Evolutionary conservation across 2,888 invertebrate species (phyloP), one percentile per base, ranked within the genome.

Genomic region (Andrena marginata): DNA sequence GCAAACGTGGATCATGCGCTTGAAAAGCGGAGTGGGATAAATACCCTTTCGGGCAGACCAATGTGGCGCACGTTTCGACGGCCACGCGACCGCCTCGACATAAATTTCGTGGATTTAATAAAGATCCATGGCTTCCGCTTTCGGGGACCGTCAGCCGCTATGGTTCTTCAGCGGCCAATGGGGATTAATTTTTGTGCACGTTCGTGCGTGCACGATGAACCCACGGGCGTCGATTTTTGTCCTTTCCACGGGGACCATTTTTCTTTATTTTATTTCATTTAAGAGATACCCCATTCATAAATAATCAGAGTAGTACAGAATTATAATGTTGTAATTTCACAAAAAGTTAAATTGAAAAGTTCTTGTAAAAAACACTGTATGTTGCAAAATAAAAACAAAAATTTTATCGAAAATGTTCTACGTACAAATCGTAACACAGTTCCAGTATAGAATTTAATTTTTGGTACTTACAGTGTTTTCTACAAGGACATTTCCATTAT

Each of bases 91-190:
- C 83, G 82, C 79, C 80, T 77, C 81, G 76, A 82, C 82, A 89
- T 89, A 87, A 90, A 89, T 90, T 91, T 89, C 78, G 80, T 84
- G 85, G 87, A 91, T 90, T 91, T 91, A 91, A 91, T 90, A 91
- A 88, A 90, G 91, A 91, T 90, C 86, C 87, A 90, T 88, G 87
- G 87, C 87, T 90, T 90, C 90, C 89, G 91, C 83, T 78, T 62
- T 56, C 71, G 35, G 49, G 33, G 60, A 8, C 20, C 63, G 56
- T 31, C 76, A 48, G 10, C 33, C 48, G 67, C 16, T 26, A 49
- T 35, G 51, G 29, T 29, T 62, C 59, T 31, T 69, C 68, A 77
- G 6, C 33, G 16, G 35, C 26, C 42, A 68, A 31, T 4, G 56
- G 10, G 56, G 56, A 56, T 23, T 13, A 8, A 63, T 54, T 72